These are phyloP conservation scores for Chlorospingus flavigularis DNA, from an alignment of 2,797 vertebrate genomes.

Conservation along the genomic window DNA sequence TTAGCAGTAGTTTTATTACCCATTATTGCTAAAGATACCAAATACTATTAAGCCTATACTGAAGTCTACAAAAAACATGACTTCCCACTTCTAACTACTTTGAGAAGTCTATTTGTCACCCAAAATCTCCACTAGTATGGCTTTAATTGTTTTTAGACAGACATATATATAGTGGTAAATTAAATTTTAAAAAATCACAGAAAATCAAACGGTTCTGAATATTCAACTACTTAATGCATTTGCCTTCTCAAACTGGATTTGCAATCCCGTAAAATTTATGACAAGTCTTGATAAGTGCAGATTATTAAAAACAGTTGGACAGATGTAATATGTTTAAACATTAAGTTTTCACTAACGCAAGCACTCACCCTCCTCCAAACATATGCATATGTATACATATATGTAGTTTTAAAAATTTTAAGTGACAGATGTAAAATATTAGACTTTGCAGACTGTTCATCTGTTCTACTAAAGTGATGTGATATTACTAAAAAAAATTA, in stretches of 20 bases:
- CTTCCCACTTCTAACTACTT: background rate
- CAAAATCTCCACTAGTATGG: background rate
- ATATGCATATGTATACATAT: accelerated
- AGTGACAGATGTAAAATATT: background rate
- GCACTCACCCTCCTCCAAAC: accelerated
- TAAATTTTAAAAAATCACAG: background rate
- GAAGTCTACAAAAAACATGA: background rate
- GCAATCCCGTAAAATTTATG: background rate
- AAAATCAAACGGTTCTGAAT: background rate
- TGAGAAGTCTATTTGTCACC: background rate
- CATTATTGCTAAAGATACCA: background rate
- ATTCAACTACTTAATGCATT: background rate
- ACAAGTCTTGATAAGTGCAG: background rate
- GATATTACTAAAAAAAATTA: background rate
- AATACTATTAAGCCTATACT: background rate
- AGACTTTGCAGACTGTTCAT: background rate
- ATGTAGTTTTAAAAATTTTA: background rate
- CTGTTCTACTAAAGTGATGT: background rate
- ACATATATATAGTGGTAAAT: background rate
- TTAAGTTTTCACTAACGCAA: background rate
- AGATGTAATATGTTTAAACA: background rate
- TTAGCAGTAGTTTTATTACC: background rate
- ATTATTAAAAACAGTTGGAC: background rate
- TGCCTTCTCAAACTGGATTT: background rate
- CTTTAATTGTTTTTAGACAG: background rate